phyloP scores from a whole-genome alignment of 2,113 vertebrate genomes.

The Cacatua alba region DNA sequence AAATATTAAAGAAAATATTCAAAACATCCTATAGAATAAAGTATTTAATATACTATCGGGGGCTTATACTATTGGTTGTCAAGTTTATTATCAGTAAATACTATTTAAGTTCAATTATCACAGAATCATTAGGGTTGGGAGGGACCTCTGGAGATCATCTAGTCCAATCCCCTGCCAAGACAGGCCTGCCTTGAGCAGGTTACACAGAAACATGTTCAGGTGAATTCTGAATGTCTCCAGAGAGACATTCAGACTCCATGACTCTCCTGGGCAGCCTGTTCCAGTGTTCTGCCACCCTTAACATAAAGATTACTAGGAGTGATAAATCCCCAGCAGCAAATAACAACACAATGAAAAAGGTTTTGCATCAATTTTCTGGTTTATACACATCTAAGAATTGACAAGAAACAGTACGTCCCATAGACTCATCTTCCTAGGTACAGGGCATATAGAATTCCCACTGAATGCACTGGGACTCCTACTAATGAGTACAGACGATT shows the following conservation, averaged over 20 bases:
- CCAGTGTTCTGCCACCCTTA: background rate
- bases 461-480: background rate
- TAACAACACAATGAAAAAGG: background rate
- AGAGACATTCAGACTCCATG: background rate
- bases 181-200: background rate
- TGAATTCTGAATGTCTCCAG: background rate
- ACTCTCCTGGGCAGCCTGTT: background rate
- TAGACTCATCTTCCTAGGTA: background rate
- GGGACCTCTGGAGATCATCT: background rate
- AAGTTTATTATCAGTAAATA: constrained; percentile 7
- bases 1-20: background rate
- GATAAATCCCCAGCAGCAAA: background rate
- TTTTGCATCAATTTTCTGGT: background rate
- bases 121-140: background rate
- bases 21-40: background rate
- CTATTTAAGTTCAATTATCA: background rate
- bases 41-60: background rate
- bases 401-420: background rate
- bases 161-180: background rate
- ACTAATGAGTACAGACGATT: background rate
- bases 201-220: background rate
- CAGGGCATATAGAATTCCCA: background rate
- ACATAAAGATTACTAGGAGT: background rate
- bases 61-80: background rate
- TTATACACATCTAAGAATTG: background rate